These are phyloP conservation scores for Pseudomyrmex concolor DNA, from an alignment of 1,140 invertebrate genomes.

Conservation along the genomic window DNA sequence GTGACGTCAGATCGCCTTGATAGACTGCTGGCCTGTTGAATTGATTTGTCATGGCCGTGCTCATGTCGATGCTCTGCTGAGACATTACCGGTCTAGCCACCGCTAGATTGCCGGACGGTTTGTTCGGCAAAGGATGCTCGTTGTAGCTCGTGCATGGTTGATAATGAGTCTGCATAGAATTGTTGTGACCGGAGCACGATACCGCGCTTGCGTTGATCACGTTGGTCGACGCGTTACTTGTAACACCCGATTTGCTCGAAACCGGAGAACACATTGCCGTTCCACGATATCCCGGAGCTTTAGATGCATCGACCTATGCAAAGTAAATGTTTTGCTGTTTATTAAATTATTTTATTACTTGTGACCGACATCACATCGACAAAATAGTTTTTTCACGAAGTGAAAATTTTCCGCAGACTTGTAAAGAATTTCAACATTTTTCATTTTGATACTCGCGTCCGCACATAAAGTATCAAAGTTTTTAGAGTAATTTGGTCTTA, in stretches of 20 bases:
- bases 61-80: conserved; percentile 79
- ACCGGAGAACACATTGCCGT: conserved; percentile 90
- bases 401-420: background rate
- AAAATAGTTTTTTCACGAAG: background rate
- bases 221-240: conserved; percentile 75
- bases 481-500: background rate
- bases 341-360: too few relatives aligned
- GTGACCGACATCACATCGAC: background rate
- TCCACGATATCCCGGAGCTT: conserved; percentile 92
- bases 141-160: conserved; percentile 76
- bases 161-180: conserved; percentile 78
- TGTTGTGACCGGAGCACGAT: conserved; percentile 77
- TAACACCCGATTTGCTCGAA: conserved; percentile 87
- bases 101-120: conserved; percentile 79
- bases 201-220: conserved; percentile 68
- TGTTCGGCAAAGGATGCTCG: conserved; percentile 77
- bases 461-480: too few relatives aligned
- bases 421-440: background rate
- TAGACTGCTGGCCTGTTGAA: conserved; percentile 77
- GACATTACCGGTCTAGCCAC: conserved; percentile 80
- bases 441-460: too few relatives aligned
- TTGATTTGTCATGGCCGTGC: conserved; percentile 72
- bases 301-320: conserved; percentile 89
- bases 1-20: conserved; percentile 76
- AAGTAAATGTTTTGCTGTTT: background rate